These are phyloP conservation scores for Callocephalon fimbriatum DNA, from an alignment of 2,113 vertebrate genomes.

Conservation along the genomic window DNA sequence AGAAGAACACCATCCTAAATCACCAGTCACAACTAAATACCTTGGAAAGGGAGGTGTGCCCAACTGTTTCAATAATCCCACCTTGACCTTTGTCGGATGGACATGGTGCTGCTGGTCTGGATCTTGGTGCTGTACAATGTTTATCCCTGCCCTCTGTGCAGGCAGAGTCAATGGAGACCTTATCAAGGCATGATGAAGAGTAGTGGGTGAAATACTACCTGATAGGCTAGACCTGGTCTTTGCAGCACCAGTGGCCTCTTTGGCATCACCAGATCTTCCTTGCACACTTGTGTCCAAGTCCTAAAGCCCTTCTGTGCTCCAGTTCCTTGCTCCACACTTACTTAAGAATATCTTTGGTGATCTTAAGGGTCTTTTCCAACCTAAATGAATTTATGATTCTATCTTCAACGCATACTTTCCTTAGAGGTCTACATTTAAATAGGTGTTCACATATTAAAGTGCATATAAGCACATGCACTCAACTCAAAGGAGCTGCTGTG, in stretches of 20 bases:
- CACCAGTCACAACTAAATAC: neutral
- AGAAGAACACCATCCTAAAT: neutral
- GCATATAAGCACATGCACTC: neutral
- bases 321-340: neutral
- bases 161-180: neutral
- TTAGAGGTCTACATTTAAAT: neutral
- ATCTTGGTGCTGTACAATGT: neutral
- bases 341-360: neutral
- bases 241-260: neutral
- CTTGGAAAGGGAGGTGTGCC: neutral
- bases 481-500: neutral
- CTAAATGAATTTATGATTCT: neutral
- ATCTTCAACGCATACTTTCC: neutral
- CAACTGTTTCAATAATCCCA: neutral
- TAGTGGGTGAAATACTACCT: neutral
- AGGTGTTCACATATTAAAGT: neutral
- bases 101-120: neutral
- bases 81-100: neutral
- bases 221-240: neutral
- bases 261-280: neutral
- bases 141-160: neutral
- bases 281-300: neutral
- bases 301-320: neutral
- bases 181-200: neutral
- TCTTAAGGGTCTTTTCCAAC: neutral